Evolutionary conservation across 2,113 vertebrate species (phyloP), one percentile per base, ranked within the genome.

Genomic region (Atlantisia rogersi): DNA sequence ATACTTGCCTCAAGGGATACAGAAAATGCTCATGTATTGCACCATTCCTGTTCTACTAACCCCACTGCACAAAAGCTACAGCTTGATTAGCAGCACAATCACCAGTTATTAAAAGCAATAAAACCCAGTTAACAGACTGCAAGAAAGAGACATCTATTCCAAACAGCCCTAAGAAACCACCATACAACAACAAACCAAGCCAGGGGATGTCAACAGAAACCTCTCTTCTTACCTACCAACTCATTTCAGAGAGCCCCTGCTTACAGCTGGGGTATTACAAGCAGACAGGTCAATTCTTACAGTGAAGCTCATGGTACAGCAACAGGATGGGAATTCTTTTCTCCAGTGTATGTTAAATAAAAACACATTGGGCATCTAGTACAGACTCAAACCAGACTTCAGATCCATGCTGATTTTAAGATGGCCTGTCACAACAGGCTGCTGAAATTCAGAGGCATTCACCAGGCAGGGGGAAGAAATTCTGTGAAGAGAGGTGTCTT

Each of bases 21-120:
- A 37, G 50, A n/a, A n/a, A 42, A 31, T 8, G 37, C 44, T 13
- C 3, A 4, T 0, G 5, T 7, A 22, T 19, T 1, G 0, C 29
- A 35, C n/a, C 55, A 26, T 15, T 62, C 48, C 26, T 10, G 9
- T 40, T n/a, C 40, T 53, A 53, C 2, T 17, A 58, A 62, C 68
- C 31, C 44, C 40, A 40, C 1, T 3, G 32, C 15, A 56, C 35
- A 48, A 62, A 82, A 65, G n/a, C 12, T 62, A 24, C 5, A 1
- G 15, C 17, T 29, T 12, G 9, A 31, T 25, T 25, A 81, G 52
- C 68, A 50, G 60, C 11, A 39, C 13, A n/a, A 18, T 31, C 53
- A 53, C 40, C 40, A 40, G 12, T 16, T 48, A 56, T 40, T 56
- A 52, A 53, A 76, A 77, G 21, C 64, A 46, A 6, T n/a, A 85